A percentile compares a stretch with the other conserved stretches of the same genome.
These are phyloP conservation scores for Lacanobia wlatinum DNA, from an alignment of 2,888 invertebrate genomes.

Conservation along the genomic window DNA sequence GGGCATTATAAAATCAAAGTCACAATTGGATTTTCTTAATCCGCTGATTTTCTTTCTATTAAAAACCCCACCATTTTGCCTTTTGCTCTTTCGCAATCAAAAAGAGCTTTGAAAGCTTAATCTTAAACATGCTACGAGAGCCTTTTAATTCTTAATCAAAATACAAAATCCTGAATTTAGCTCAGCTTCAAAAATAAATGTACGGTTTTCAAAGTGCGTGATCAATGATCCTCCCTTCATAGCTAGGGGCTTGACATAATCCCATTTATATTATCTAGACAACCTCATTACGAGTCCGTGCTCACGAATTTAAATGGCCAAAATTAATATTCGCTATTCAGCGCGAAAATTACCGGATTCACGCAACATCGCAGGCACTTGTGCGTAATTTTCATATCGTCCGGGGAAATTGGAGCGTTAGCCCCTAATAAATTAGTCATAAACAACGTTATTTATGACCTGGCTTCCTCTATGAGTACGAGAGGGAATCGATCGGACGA, in stretches of 20 bases:
- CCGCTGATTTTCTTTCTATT: not conserved
- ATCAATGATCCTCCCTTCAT: conserved; percentile 14
- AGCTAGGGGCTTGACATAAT: conserved; percentile 22
- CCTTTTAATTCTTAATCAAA: conserved; percentile 11
- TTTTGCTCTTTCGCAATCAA: not conserved
- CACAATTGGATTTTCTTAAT: not conserved
- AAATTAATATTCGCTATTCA: conserved; percentile 53
- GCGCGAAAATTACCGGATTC: conserved; percentile 48
- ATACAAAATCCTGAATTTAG: not conserved
- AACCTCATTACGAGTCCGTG: conserved; percentile 50
- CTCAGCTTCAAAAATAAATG: not conserved
- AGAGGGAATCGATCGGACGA: conserved; percentile 12
- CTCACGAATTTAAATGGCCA: conserved; percentile 57
- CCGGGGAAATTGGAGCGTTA: conserved; percentile 40
- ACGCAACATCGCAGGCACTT: conserved; percentile 48
- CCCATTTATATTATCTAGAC: conserved; percentile 40
- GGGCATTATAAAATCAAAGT: not conserved
- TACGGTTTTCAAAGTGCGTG: conserved; percentile 9
- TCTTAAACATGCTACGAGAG: not conserved
- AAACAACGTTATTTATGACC: conserved; percentile 45
- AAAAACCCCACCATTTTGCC: not conserved
- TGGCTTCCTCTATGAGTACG: conserved; percentile 19
- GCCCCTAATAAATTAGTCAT: conserved; percentile 40
- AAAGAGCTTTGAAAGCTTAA: not conserved
- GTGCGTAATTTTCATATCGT: conserved; percentile 45